Evolutionary conservation across 1,140 invertebrate genomes (phyloP), one percentile per base, ranked within the genome.

Genomic region (Atta colombica): DNA sequence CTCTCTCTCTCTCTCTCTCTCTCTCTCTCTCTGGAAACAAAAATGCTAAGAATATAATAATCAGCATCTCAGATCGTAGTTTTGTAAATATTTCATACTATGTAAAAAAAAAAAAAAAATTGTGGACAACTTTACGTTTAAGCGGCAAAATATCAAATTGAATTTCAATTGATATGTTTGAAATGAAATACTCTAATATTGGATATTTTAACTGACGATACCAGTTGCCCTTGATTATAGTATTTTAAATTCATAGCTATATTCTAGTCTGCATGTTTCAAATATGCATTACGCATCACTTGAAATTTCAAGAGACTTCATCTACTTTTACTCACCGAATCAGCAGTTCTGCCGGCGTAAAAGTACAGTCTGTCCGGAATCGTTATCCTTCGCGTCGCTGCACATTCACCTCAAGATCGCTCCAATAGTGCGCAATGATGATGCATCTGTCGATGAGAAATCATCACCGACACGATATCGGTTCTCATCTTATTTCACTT

Each of bases 351-450:
- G 39, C 16, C 49, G 35, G 35, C 3, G 55, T 60, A 18, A 60
- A 60, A 58, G 58, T 69, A 77, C 58, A 61, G 39, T 18, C 45
- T 28, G 82, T 78, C 51, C 25, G 31, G 51, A 55, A 51, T 75
- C 61, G 75, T 89, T 90, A 89, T 90, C 71, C 75, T 78, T 45
- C 84, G 80, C 55, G 81, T 51, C 84, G 88, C 74, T 68, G 55
- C 71, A 89, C 88, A 90, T 90, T 65, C 88, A 63, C 71, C 85
- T 82, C 88, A 87, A 69, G 88, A 89, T 90, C 66, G 88, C 69
- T 60, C 58, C 21, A 25, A 51, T 25, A 82, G 63, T 39, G 63
- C 21, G 77, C 68, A 35, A 65, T 63, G 58, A 21, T 25, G 35
- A 35, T 12, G 25, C 58, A 35, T 28, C 58, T 25, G 80, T 4